Conservation (phyloP, 2,113 vertebrate species). For the Otolemur garnettii region DNA sequence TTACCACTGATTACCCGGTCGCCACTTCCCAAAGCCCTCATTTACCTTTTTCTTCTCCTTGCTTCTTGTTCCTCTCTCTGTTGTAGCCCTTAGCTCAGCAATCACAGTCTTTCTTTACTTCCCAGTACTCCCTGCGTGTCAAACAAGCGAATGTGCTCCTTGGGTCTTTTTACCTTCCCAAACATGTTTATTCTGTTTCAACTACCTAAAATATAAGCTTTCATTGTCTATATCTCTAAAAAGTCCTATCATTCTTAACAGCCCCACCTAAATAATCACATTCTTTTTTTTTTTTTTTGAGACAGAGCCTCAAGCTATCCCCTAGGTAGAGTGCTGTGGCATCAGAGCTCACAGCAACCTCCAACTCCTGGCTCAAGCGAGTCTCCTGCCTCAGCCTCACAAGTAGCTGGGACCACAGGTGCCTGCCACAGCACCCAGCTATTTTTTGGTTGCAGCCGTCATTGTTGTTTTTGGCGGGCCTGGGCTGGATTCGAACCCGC, state of each 20-base stretch:
- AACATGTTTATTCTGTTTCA: background rate
- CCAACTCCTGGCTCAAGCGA: no score
- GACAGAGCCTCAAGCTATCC: no score
- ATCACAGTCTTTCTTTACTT: background rate
- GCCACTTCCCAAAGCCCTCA: background rate
- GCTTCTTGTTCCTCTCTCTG: constrained; percentile 24
- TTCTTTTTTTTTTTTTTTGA: no score
- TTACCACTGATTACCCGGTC: background rate
- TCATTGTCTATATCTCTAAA: constrained; percentile 22
- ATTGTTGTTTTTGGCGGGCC: no score
- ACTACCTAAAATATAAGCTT: background rate
- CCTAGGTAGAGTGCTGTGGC: no score
- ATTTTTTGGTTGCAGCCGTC: no score
- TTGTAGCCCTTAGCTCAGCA: background rate
- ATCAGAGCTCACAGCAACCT: no score
- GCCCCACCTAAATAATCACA: background rate
- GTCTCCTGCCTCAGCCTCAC: no score
- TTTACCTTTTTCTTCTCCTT: background rate
- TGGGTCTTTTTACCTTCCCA: background rate
- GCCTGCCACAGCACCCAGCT: no score
- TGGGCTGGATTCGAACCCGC: no score
- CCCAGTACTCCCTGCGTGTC: background rate
- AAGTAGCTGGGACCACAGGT: no score
- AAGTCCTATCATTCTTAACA: constrained; percentile 28
- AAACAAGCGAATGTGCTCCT: background rate